These are phyloP conservation scores for Tragulus kanchil DNA, from an alignment of 2,113 vertebrate species.

Conservation along the genomic window DNA sequence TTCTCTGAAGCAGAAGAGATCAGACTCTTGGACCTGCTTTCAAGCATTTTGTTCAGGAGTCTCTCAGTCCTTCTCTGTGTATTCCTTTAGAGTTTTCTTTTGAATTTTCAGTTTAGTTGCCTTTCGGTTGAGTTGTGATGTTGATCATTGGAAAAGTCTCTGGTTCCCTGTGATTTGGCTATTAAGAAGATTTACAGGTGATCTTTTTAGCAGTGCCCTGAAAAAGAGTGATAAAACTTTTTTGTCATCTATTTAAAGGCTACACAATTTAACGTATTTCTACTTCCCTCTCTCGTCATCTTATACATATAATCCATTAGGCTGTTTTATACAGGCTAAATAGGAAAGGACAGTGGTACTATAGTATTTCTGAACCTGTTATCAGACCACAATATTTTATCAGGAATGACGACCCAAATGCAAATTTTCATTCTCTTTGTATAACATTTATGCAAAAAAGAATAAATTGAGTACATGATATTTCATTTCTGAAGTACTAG, in stretches of 20 bases:
- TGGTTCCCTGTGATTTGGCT: background rate
- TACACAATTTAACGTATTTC: conserved; percentile 43
- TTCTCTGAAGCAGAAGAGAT: background rate
- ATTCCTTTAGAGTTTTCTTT: background rate
- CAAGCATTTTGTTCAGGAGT: background rate
- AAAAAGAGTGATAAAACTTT: conserved; percentile 43
- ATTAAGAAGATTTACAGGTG: conserved; percentile 53
- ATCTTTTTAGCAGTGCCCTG: background rate
- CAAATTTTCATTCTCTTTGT: conserved; percentile 85
- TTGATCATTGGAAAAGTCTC: conserved; percentile 15
- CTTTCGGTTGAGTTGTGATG: conserved; percentile 13
- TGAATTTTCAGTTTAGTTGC: background rate
- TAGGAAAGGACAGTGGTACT: conserved; percentile 70
- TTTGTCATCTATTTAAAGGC: conserved; percentile 55
- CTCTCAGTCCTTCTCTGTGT: background rate
- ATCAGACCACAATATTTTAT: conserved; percentile 82
- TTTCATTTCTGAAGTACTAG: conserved; percentile 84
- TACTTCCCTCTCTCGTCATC: conserved; percentile 65
- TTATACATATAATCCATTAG: conserved; percentile 80
- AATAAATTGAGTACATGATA: conserved; percentile 84
- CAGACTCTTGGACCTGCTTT: background rate
- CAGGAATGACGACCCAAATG: conserved; percentile 73
- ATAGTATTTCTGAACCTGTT: conserved; percentile 79
- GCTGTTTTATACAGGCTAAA: conserved; percentile 75
- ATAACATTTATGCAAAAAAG: conserved; percentile 86